Percentiles rank a stretch among this genome's conserved stretches.
Evolutionary conservation across 2,797 vertebrate genomes (phyloP).

Genomic region (Lutjanus campechanus): DNA sequence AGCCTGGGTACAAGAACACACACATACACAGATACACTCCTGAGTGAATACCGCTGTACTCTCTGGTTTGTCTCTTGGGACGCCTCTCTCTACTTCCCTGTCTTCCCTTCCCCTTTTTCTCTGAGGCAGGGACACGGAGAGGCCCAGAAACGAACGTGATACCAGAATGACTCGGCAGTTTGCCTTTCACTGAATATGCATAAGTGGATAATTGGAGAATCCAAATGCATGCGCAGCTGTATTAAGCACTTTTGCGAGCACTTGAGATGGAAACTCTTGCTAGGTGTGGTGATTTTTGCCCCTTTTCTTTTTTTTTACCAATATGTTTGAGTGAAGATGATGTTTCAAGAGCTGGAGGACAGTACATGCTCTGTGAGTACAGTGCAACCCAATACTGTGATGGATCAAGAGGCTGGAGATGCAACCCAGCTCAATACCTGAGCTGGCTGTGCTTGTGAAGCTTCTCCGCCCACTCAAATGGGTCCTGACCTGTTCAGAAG

Average conservation of each 20-base stretch:
- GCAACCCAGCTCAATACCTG: conserved; percentile 39
- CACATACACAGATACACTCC: conserved; percentile 27
- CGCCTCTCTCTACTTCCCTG: conserved; percentile 34
- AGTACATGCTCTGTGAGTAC: conserved; percentile 18
- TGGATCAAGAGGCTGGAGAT: conserved; percentile 44
- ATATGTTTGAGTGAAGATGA: conserved; percentile 19
- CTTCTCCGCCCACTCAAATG: conserved; percentile 46
- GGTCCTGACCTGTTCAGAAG: conserved; percentile 55
- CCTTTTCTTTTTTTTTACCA: neutral
- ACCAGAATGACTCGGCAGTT: conserved; percentile 73
- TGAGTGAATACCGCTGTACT: conserved; percentile 45
- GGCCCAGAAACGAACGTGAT: conserved; percentile 62
- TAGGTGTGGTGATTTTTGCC: conserved; percentile 18
- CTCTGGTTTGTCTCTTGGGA: conserved; percentile 48
- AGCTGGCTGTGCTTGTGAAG: conserved; percentile 33
- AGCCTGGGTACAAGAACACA: conserved; percentile 25
- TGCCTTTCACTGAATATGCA: conserved; percentile 70
- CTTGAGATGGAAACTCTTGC: conserved; percentile 28
- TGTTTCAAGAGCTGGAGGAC: conserved; percentile 26
- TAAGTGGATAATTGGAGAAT: conserved; percentile 54
- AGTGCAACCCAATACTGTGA: conserved; percentile 44
- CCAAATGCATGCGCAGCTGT: conserved; percentile 13
- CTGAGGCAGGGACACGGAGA: conserved; percentile 37
- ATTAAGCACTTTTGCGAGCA: conserved; percentile 34
- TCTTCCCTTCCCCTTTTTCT: conserved; percentile 42